phyloP scores from a whole-genome alignment of 2,113 vertebrate species.

The Ifrita kowaldi region DNA sequence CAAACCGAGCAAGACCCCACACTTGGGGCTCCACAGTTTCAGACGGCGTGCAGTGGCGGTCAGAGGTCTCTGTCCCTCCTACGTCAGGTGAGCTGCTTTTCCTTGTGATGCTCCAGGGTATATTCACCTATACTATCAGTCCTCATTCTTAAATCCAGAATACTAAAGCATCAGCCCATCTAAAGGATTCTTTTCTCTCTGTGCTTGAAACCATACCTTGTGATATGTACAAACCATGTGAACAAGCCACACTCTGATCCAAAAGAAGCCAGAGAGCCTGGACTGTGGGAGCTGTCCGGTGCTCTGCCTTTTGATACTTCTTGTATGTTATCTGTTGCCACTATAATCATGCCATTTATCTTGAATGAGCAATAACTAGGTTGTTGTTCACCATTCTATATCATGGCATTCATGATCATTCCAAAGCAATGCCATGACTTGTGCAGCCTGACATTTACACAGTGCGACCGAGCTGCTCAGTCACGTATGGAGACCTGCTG shows the following conservation, averaged over 20 bases:
- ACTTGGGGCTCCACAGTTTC: background rate
- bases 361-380: background rate
- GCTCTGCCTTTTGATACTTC: background rate
- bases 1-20: too few relatives aligned
- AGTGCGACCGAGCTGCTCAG: background rate
- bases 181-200: background rate
- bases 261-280: background rate
- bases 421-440: background rate
- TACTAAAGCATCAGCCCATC: background rate
- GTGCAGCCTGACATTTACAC: background rate
- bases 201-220: background rate
- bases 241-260: background rate
- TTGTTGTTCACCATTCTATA: background rate
- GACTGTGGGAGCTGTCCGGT: background rate
- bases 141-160: background rate
- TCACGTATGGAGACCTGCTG: background rate
- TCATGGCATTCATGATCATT: background rate
- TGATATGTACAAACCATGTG: too few relatives aligned
- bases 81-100: background rate
- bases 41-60: accelerated
- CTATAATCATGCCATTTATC: background rate
- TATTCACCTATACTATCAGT: background rate
- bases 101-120: background rate
- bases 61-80: background rate
- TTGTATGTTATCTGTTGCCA: background rate